Percentiles rank a stretch among this genome's conserved stretches.
Conservation (phyloP, 2,797 vertebrate species). For the Diglossa cyanea region DNA sequence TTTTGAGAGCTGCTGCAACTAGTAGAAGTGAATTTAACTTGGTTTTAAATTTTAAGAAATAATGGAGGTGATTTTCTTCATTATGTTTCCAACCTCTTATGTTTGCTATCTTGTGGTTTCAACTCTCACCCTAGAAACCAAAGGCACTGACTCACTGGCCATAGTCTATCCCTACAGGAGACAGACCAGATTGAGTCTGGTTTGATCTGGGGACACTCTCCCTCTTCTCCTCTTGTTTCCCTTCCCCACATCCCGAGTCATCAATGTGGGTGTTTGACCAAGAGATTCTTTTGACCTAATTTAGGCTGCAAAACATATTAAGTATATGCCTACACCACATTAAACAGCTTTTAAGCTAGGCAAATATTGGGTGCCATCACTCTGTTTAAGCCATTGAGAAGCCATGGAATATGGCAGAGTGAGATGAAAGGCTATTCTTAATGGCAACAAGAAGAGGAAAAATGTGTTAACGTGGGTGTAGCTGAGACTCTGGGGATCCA, state of each 20-base stretch:
- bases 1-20: not conserved
- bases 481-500: not conserved
- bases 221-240: not conserved
- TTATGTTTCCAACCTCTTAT: not conserved
- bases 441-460: not conserved
- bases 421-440: not conserved
- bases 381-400: not conserved
- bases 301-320: not conserved
- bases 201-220: not conserved
- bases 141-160: not conserved
- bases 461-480: rapidly evolving
- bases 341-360: not conserved
- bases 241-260: rapidly evolving
- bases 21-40: not conserved
- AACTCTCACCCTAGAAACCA: not conserved
- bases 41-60: not conserved
- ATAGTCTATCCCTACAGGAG: not conserved
- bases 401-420: not conserved
- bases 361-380: not conserved
- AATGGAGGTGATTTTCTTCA: not conserved
- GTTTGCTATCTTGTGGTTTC: not conserved
- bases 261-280: not conserved
- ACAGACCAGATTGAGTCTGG: not conserved
- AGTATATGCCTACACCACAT: not conserved
- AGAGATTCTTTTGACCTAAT: not conserved